A percentile compares a stretch with the other conserved stretches of the same genome.
Conservation (phyloP, 2,113 vertebrate genomes). For the Channa maculata region DNA sequence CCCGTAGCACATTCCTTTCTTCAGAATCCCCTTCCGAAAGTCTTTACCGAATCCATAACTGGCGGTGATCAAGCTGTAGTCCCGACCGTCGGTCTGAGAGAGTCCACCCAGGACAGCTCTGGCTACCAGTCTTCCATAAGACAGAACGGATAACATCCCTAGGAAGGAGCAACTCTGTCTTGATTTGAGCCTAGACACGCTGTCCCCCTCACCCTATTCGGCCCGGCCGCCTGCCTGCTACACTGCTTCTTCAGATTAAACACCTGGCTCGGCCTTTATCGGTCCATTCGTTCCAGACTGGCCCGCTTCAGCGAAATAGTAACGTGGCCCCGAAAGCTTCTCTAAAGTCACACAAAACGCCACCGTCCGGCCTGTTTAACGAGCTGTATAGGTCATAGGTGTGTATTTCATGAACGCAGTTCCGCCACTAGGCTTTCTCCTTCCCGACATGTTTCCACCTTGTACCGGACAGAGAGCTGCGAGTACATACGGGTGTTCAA, state of each 20-base stretch:
- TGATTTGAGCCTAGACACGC: constrained; percentile 31
- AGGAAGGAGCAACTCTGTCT: constrained; percentile 36
- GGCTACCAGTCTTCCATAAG: constrained; percentile 97
- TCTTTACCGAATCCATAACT: constrained; percentile 99
- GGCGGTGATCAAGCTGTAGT: constrained; percentile 95
- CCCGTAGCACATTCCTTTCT: constrained; percentile 98
- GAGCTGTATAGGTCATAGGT: constrained; percentile 52
- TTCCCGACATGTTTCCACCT: constrained; percentile 69
- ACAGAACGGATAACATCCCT: constrained; percentile 96
- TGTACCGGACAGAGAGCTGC: constrained; percentile 10
- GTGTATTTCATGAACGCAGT: constrained; percentile 37
- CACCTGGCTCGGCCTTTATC: constrained; percentile 32
- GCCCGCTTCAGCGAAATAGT: constrained; percentile 18
- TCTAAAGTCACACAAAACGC: not conserved
- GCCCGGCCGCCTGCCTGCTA: constrained; percentile 25
- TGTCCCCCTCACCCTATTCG: constrained; percentile 7
- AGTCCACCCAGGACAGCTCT: constrained; percentile 97
- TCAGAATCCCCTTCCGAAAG: constrained; percentile 98
- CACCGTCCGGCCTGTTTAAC: not conserved
- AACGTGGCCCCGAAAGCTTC: not conserved
- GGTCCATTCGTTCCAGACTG: constrained; percentile 54
- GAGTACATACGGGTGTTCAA: constrained; percentile 61
- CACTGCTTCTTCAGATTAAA: constrained; percentile 40
- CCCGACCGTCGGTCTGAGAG: constrained; percentile 94
- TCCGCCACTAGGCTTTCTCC: constrained; percentile 66